Conservation (phyloP, 2,113 vertebrate genomes). For the Toxotes jaculatrix region DNA sequence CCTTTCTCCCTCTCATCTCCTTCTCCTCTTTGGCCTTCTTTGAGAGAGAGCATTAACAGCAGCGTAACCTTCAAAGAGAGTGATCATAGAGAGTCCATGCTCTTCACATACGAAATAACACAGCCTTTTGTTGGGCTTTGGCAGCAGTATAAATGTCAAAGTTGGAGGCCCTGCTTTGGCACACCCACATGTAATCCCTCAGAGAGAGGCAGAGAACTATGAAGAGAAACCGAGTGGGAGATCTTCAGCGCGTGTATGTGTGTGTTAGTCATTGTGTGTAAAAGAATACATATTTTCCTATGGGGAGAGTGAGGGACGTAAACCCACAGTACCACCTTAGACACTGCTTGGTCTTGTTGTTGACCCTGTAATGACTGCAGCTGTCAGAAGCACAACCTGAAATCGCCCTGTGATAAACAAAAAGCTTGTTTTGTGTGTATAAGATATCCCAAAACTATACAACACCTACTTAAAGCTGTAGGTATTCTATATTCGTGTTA, state of each 20-base stretch:
- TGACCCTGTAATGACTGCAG: not conserved
- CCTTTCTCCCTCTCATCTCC: conserved; percentile 53
- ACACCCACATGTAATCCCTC: conserved; percentile 42
- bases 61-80: conserved; percentile 73
- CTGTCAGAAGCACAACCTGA: not conserved
- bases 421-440: not conserved
- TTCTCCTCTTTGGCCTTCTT: conserved; percentile 54
- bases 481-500: not conserved
- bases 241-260: not conserved
- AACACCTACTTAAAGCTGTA: not conserved
- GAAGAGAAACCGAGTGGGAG: conserved; percentile 15
- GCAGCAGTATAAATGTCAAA: conserved; percentile 66
- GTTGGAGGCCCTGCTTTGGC: conserved; percentile 43
- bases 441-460: not conserved
- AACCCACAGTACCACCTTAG: not conserved
- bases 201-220: conserved; percentile 13
- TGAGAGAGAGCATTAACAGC: conserved; percentile 54
- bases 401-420: not conserved
- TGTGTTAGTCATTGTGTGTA: not conserved
- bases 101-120: conserved; percentile 51
- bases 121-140: conserved; percentile 55
- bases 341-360: not conserved
- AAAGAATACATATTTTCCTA: not conserved
- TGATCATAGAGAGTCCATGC: conserved; percentile 47
- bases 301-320: too few relatives aligned